Percentiles rank a stretch among this genome's conserved stretches.
phyloP scores from a whole-genome alignment of 2,797 vertebrate species.

The Manis pentadactyla region DNA sequence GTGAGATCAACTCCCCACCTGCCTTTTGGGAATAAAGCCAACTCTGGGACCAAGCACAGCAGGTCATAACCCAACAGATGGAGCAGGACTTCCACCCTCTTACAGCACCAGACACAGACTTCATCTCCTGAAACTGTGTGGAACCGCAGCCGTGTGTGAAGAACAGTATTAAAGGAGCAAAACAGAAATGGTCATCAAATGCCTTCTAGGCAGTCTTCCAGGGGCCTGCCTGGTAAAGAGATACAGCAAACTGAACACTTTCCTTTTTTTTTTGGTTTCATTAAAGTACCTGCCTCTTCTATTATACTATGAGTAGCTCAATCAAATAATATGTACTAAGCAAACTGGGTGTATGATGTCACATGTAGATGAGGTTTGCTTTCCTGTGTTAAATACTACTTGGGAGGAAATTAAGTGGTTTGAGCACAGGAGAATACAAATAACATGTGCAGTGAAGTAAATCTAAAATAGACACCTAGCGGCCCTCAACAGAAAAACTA shows the following conservation, averaged over 20 bases:
- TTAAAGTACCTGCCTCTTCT: background rate
- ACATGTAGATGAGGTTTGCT: background rate
- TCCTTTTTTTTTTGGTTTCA: background rate
- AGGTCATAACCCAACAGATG: background rate
- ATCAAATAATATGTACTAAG: background rate
- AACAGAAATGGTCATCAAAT: background rate
- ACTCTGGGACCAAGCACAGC: background rate
- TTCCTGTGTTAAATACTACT: slow-evolving; percentile 4
- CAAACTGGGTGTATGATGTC: background rate
- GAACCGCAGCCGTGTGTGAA: background rate
- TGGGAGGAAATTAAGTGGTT: background rate
- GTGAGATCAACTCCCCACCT: slow-evolving; percentile 60
- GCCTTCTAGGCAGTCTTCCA: background rate
- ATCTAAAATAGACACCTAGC: background rate
- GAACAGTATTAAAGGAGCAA: background rate
- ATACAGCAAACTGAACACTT: background rate
- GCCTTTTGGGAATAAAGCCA: slow-evolving; percentile 50
- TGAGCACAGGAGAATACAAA: background rate
- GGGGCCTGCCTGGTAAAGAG: background rate
- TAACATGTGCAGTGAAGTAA: background rate
- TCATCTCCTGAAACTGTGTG: background rate
- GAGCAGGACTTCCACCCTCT: background rate
- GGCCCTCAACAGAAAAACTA: background rate
- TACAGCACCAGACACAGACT: background rate
- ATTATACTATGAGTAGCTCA: background rate